Percentiles rank a stretch among this genome's conserved stretches.
Evolutionary conservation across 2,888 invertebrate species (phyloP).

Genomic region (Papilio protenor): DNA sequence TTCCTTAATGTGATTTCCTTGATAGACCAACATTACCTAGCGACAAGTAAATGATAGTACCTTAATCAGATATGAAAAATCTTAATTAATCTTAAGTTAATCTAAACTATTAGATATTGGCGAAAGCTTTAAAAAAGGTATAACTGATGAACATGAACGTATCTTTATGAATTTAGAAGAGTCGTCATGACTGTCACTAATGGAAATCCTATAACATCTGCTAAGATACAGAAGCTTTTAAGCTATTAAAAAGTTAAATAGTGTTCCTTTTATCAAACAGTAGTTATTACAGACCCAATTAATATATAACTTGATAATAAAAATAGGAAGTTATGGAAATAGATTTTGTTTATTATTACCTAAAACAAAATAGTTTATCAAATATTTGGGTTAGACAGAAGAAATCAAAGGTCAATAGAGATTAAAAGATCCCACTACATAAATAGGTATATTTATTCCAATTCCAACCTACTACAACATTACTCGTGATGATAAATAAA

Average conservation of each 20-base stretch:
- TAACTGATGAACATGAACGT: background rate
- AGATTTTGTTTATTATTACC: background rate
- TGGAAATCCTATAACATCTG: background rate
- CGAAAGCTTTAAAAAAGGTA: too few relatives aligned
- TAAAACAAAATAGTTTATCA: slow-evolving; percentile 13
- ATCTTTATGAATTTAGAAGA: background rate
- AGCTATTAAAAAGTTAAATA: too few relatives aligned
- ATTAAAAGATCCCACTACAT: slow-evolving; percentile 39
- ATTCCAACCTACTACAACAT: background rate
- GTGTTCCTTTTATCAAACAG: background rate
- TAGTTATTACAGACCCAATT: background rate
- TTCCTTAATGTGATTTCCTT: slow-evolving; percentile 9
- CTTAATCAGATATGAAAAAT: background rate
- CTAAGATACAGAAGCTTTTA: too few relatives aligned
- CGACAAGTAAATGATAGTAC: background rate
- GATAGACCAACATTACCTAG: background rate
- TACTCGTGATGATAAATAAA: background rate
- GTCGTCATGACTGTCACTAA: background rate
- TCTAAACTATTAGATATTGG: too few relatives aligned
- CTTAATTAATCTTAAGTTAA: background rate
- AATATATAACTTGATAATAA: background rate
- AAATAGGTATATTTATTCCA: background rate
- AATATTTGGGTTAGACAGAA: slow-evolving; percentile 26
- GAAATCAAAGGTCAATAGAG: slow-evolving; percentile 22
- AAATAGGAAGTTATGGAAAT: slow-evolving; percentile 13